phyloP scores from a whole-genome alignment of 1,140 invertebrate genomes.

The Drosophila arizonae region DNA sequence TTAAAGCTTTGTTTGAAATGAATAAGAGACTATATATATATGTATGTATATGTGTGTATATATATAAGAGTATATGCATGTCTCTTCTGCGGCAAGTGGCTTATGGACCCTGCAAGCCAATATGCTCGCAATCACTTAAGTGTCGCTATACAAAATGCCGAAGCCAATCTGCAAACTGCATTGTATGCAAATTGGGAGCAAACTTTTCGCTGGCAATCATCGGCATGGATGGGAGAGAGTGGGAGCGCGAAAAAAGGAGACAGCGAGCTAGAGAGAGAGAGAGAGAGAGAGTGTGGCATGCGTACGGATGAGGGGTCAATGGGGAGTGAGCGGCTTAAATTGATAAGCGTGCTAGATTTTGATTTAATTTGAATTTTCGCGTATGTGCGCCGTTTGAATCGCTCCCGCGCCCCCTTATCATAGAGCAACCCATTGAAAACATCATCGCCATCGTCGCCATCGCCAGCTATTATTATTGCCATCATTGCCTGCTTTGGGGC shows the following conservation, averaged over 20 bases:
- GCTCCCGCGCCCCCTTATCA: constrained; percentile 20
- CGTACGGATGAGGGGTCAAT: neutral
- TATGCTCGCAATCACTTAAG: neutral
- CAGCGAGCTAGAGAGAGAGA: neutral
- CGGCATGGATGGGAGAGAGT: neutral
- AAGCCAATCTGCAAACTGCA: constrained; percentile 50
- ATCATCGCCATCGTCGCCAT: constrained; percentile 3
- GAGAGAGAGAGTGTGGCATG: neutral
- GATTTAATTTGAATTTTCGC: constrained; percentile 39
- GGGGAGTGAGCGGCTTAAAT: constrained; percentile 29
- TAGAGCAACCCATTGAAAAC: constrained; percentile 14
- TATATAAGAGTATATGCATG: neutral
- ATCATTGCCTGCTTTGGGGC: neutral
- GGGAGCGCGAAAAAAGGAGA: neutral
- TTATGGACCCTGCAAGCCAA: neutral
- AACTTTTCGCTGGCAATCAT: constrained; percentile 50
- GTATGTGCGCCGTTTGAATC: constrained; percentile 12
- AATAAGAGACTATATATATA: too few relatives aligned
- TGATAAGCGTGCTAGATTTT: constrained; percentile 60
- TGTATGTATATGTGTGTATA: too few relatives aligned
- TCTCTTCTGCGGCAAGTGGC: neutral
- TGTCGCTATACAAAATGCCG: neutral
- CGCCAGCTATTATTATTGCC: neutral
- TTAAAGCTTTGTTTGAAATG: too few relatives aligned
- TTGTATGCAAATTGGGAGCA: constrained; percentile 71